Evolutionary conservation across 2,888 invertebrate species (phyloP), one percentile per base, ranked within the genome.

Genomic region (Tortricodes alternella): DNA sequence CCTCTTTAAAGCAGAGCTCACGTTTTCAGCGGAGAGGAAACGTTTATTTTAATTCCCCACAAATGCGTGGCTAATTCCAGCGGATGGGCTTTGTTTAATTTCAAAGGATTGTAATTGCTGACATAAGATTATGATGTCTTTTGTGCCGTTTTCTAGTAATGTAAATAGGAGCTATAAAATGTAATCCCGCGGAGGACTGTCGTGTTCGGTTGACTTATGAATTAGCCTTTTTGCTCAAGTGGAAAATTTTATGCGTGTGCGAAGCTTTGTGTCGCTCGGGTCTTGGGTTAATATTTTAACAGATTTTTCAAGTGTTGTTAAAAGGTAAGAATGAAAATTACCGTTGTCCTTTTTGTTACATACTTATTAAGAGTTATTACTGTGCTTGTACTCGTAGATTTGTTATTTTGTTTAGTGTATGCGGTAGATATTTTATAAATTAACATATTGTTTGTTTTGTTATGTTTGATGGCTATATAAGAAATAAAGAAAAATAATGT

Each of bases 11-110:
- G 70, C 74, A 73, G 74, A 71, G 71, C 82, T 78, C 86, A 85
- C 87, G 85, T 83, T 67, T 64, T 69, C 66, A 60, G 55, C 65
- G 66, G 68, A 65, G 73, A 73, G 76, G 70, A 76, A 83, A 76
- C 79, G 80, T 85, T 84, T 82, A 78, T 85, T 86, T 83, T 85
- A 84, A 86, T 85, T 80, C 78, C 66, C 79, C 80, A 75, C 84
- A 85, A 87, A 84, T 78, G 84, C 71, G 76, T 78, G 77, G 80
- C 81, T 86, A 82, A 87, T 86, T 85, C 79, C 74, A 71, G 63
- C 64, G 74, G 73, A 78, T 78, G 78, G 79, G 82, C 83, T 78
- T 76, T 78, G 83, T 82, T 83, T 80, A 78, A 81, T 78, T 80
- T 74, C 71, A 73, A 74, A 73, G 73, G 74, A 80, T 78, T 79